A percentile compares a stretch with the other conserved stretches of the same genome.
Evolutionary conservation across 2,797 vertebrate genomes (phyloP).

Genomic region (Chrosomus eos): DNA sequence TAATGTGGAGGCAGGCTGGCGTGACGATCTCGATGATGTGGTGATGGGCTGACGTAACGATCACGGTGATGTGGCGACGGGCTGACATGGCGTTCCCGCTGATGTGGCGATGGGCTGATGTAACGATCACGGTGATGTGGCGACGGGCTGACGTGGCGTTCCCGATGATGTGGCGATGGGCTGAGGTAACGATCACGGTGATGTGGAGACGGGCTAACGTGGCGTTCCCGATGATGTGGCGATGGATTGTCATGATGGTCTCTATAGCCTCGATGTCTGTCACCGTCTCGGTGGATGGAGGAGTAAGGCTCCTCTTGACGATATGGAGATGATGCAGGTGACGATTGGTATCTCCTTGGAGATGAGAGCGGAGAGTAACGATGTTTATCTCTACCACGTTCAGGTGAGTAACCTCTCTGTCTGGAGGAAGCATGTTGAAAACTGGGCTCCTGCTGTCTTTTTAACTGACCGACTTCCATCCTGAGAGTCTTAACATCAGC

Average conservation of each 20-base stretch:
- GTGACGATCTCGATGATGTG: background rate
- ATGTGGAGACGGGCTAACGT: too few species aligned
- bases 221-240: too few species aligned
- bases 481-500: background rate
- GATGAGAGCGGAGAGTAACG: background rate
- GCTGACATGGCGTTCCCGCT: too few species aligned
- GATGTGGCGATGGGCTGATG: too few species aligned
- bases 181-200: too few species aligned
- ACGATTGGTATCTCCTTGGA: background rate
- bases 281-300: too few species aligned
- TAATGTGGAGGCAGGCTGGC: background rate
- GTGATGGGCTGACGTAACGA: background rate
- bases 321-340: constrained; percentile 14
- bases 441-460: background rate
- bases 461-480: constrained; percentile 8
- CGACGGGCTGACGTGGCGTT: too few species aligned
- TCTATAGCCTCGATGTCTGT: background rate
- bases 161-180: too few species aligned
- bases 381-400: background rate
- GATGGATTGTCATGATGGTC: too few species aligned
- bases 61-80: background rate
- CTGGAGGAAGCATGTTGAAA: background rate
- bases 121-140: too few species aligned
- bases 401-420: background rate
- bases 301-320: too few species aligned